phyloP scores from a whole-genome alignment of 2,113 vertebrate species.

The Rhea pennata region DNA sequence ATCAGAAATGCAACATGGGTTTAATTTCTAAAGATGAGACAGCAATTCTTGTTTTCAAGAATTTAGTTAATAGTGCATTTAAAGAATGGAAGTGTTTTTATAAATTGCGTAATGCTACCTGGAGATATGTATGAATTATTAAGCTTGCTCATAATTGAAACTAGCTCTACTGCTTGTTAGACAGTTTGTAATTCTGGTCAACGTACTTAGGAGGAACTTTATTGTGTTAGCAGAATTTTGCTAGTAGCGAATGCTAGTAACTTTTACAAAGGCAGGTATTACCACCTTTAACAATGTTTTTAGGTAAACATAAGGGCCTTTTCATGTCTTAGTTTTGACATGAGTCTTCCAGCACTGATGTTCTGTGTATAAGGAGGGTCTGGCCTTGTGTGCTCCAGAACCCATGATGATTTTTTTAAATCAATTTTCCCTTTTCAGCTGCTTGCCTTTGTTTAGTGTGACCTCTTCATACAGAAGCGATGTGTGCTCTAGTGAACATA shows the following conservation, averaged over 20 bases:
- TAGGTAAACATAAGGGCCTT: not conserved
- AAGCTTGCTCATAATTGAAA: not conserved
- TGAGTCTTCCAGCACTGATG: not conserved
- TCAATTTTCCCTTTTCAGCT: conserved; percentile 3
- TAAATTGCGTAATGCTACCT: not conserved
- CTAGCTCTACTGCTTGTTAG: not conserved
- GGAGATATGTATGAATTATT: not conserved
- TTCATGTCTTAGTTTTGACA: not conserved
- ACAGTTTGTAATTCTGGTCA: not conserved
- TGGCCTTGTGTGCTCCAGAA: conserved; percentile 19
- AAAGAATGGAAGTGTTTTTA: not conserved
- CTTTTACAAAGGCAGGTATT: not conserved
- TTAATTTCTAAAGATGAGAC: not conserved
- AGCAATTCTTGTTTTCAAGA: not conserved
- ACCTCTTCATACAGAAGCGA: not conserved
- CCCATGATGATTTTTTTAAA: not conserved
- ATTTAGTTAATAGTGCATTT: not conserved
- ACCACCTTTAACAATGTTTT: not conserved
- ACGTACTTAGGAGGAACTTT: not conserved
- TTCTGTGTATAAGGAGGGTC: not conserved
- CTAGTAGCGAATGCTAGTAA: not conserved
- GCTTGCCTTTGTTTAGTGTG: not conserved
- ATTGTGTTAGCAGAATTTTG: not conserved
- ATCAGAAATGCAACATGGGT: not conserved
- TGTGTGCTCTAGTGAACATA: conserved; percentile 6